Evolutionary conservation across 2,888 invertebrate genomes (phyloP).

Genomic region (Germaria angustata): DNA sequence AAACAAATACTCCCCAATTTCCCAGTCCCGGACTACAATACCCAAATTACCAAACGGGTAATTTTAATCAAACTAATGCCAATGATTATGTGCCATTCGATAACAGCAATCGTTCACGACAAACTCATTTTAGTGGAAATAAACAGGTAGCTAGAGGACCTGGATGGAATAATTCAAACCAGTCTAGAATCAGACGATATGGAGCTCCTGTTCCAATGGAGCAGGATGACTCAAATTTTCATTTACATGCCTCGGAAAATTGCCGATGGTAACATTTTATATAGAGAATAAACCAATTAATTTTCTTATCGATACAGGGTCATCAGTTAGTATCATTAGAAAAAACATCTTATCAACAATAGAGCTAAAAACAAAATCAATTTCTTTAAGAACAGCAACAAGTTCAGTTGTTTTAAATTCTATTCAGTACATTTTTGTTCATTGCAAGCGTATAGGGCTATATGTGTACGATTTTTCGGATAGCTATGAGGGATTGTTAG

Average conservation of each 20-base stretch:
- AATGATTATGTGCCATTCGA: background rate
- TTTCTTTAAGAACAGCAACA: conserved; percentile 39
- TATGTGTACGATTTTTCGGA: conserved; percentile 44
- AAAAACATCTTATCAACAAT: too few species aligned
- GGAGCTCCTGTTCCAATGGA: conserved; percentile 47
- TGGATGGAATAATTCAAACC: conserved; percentile 13
- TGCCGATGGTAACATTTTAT: too few species aligned
- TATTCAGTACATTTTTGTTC: conserved; percentile 17
- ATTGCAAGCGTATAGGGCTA: background rate
- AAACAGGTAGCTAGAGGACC: background rate
- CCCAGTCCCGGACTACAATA: background rate
- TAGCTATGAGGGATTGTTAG: conserved; percentile 51
- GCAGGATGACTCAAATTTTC: conserved; percentile 46
- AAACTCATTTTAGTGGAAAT: background rate
- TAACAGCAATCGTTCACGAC: background rate
- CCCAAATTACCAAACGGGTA: too few species aligned
- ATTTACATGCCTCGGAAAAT: conserved; percentile 40
- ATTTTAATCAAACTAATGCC: background rate
- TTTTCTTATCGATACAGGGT: too few species aligned
- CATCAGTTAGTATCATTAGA: too few species aligned
- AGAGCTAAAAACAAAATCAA: too few species aligned
- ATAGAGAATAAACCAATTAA: too few species aligned
- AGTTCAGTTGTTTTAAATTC: conserved; percentile 6
- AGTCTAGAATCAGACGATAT: conserved; percentile 36
- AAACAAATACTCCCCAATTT: background rate